phyloP scores from a whole-genome alignment of 2,113 vertebrate species.

The Pungitius pungitius region DNA sequence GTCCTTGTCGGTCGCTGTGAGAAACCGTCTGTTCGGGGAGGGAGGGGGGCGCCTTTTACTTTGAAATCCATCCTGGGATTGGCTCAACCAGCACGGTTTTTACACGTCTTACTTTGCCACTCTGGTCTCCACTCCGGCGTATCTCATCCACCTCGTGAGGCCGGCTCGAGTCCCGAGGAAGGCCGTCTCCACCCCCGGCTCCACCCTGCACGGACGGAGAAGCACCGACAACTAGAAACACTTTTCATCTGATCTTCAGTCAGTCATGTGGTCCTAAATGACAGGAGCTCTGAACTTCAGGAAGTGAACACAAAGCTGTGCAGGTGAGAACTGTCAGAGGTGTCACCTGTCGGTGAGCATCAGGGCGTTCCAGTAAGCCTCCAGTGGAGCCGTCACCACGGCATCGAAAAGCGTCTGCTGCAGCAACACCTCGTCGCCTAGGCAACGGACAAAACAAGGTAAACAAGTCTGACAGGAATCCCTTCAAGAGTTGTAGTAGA shows the following conservation, averaged over 20 bases:
- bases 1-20: conserved; percentile 84
- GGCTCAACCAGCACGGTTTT: neutral
- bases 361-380: conserved; percentile 94
- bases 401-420: conserved; percentile 91
- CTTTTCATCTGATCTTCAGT: too few species aligned
- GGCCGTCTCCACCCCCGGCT: conserved; percentile 84
- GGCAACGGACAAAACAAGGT: conserved; percentile 1
- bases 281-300: too few species aligned
- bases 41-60: neutral
- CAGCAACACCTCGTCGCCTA: conserved; percentile 91
- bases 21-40: conserved; percentile 83
- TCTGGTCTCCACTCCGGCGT: conserved; percentile 86
- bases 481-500: too few species aligned
- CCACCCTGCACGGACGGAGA: conserved; percentile 63
- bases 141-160: conserved; percentile 85
- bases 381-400: conserved; percentile 93
- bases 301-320: too few species aligned
- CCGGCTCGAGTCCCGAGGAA: conserved; percentile 94
- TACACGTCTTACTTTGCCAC: conserved; percentile 85
- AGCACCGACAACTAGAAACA: neutral
- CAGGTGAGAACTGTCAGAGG: too few species aligned
- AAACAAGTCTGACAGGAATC: too few species aligned
- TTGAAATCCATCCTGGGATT: neutral
- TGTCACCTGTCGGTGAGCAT: conserved; percentile 82
- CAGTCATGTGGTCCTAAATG: too few species aligned